Conservation (phyloP, 2,888 invertebrate genomes). For the Willowsia nigromaculata region DNA sequence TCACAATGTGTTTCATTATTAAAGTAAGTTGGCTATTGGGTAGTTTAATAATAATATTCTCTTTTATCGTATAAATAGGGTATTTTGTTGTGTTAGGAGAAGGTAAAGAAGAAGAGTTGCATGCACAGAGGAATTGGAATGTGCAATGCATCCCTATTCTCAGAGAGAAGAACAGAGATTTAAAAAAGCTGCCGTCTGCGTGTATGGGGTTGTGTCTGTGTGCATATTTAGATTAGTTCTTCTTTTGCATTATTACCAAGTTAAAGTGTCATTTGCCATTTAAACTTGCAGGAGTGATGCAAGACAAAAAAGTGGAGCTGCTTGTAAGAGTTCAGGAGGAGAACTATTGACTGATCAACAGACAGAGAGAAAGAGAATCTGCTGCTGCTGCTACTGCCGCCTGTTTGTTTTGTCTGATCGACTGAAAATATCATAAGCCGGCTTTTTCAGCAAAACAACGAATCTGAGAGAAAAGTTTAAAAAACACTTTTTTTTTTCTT, state of each 20-base stretch:
- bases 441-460: conserved; percentile 14
- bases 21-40: conserved; percentile 3
- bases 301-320: conserved; percentile 50
- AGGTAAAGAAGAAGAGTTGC: background rate
- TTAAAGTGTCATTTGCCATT: conserved; percentile 68
- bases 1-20: conserved; percentile 8
- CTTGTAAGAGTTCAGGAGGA: background rate
- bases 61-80: conserved; percentile 6
- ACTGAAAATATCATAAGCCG: conserved; percentile 42
- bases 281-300: conserved; percentile 68
- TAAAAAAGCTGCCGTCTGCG: background rate
- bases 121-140: background rate
- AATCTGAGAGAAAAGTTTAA: background rate
- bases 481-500: background rate
- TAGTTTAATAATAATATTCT: conserved; percentile 24
- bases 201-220: background rate
- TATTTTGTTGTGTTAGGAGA: conserved; percentile 21
- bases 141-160: conserved; percentile 17
- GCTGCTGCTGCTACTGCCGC: background rate
- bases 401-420: conserved; percentile 14
- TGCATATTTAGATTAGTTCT: background rate
- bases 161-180: background rate
- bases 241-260: conserved; percentile 3
- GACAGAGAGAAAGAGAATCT: background rate
- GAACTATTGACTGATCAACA: conserved; percentile 18